Base-by-base conservation (phyloP, 2,113 vertebrate species). In the Hepsetus odoe region DNA sequence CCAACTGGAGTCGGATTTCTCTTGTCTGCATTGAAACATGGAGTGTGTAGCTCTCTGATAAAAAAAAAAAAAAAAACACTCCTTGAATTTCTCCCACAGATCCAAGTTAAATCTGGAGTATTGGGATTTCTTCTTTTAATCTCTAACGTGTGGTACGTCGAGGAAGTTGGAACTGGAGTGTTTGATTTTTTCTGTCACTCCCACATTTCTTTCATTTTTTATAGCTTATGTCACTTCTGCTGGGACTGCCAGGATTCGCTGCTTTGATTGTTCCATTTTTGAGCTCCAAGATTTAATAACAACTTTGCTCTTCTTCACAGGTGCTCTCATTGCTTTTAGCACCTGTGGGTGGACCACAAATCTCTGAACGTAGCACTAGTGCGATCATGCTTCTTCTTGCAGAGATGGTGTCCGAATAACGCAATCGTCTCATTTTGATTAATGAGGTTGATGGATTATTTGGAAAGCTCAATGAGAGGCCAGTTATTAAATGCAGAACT, bases 111-210 rank as follows among this genome's bases (percentile, higher is more conserved):
- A 38, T 30, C 42, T 33, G n/a, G 55, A 66, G 76, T 53, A 6
- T 13, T 46, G 67, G 49, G 86, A 83, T 77, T 84, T 70, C 42
- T 11, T 71, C 18, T 46, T 83, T 75, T 71, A 80, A 77, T 62
- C 73, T 72, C 20, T 8, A 74, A 81, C 14, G 33, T 73, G 66
- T 14, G 35, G 81, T 79, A 78, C n/a, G 14, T 30, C 28, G 66
- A 59, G 68, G 51, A 72, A 56, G 33, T 62, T 76, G 26, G 26
- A 67, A 61, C 53, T 46, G 11, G 20, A 26, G 32, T 18, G 24
- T 58, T 3, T 40, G 38, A 42, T 66, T 33, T 49, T 44, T 28
- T 20, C 20, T 35, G 16, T 13, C 26, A 44, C 58, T 66, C 56
- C n/a, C 42, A 32, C 26, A 20, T 70, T 76, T 10, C 33, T 22